Base-by-base conservation (phyloP, 2,113 vertebrate genomes). In the Halichoeres trimaculatus region DNA sequence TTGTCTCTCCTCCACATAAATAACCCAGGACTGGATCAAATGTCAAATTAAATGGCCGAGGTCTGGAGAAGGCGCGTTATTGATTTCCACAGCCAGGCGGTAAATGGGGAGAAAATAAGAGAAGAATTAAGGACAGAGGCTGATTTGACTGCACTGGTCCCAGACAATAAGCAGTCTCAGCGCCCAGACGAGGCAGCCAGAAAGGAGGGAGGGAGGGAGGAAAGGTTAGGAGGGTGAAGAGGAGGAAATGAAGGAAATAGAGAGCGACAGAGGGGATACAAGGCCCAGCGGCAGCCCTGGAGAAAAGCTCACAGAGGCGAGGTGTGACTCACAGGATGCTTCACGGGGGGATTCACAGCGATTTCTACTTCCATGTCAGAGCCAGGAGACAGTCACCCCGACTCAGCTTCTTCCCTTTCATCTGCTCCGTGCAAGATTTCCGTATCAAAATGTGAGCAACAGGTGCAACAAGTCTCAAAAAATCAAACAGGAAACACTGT, bases 21-120 rank as follows among this genome's bases (percentile, higher is more conserved):
- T 71, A 85, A 84, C 56, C 76, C 45, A 61, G 16, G 13, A 88
- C 72, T 59, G 61, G 82, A 88, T 87, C 77, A 85, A 81, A 89
- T 80, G 78, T 84, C 80, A 83, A 64, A 82, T 78, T 83, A 70
- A 88, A 86, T 52, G 78, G 74, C 65, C 26, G 55, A 70, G 70
- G 79, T 81, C 67, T 52, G 20, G 69, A 41, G 19, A 78, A 76
- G 51, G 63, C 70, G 14, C 10, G 8, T 65, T 76, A 87, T 83
- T 83, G 83, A 88, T 86, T 86, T 76, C 55, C 68, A 74, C 55
- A 67, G 81, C 23, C 35, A 7, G 57, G 26, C 22, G 16, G 66
- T 36, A 81, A 80, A 84, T 51, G 53, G 64, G 14, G 30, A 20
- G 57, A 8, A 23, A 41, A 50, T 45, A 11, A 48, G 51, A 35